phyloP scores from a whole-genome alignment of 2,888 invertebrate genomes.

The Idaea dimidiata region DNA sequence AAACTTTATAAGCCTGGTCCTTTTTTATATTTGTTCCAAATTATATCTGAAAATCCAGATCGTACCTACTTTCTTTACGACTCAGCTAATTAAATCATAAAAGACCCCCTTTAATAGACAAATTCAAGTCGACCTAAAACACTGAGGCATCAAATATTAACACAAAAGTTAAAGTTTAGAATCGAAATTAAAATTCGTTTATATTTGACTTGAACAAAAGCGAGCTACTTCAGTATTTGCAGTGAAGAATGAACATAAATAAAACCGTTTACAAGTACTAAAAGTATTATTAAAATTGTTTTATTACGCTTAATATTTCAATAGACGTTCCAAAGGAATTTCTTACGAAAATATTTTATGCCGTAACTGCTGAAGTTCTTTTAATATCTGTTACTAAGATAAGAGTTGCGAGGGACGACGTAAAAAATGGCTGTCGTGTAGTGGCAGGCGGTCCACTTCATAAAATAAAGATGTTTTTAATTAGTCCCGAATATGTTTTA shows the following conservation, averaged over 20 bases:
- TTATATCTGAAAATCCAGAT: not conserved
- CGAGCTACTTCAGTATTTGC: slow-evolving; percentile 2
- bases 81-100: slow-evolving; percentile 8
- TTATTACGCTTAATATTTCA: slow-evolving; percentile 26
- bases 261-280: slow-evolving; percentile 12
- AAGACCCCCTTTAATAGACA: slow-evolving; percentile 16
- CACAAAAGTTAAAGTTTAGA: slow-evolving; percentile 6
- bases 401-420: not conserved
- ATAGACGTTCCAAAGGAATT: slow-evolving; percentile 27
- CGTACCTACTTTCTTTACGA: not conserved
- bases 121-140: slow-evolving; percentile 13
- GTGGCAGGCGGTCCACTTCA: not conserved
- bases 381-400: slow-evolving; percentile 24
- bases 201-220: slow-evolving; percentile 3
- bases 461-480: too few relatives aligned
- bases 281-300: slow-evolving; percentile 15
- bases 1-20: not conserved
- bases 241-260: not conserved
- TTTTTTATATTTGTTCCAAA: not conserved
- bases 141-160: slow-evolving; percentile 1
- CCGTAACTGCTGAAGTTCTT: slow-evolving; percentile 28
- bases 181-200: slow-evolving; percentile 4
- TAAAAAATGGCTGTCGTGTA: not conserved
- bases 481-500: too few relatives aligned
- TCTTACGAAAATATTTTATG: slow-evolving; percentile 31